phyloP scores from a whole-genome alignment of 2,888 invertebrate species.

The Drosophila maculinotata region DNA sequence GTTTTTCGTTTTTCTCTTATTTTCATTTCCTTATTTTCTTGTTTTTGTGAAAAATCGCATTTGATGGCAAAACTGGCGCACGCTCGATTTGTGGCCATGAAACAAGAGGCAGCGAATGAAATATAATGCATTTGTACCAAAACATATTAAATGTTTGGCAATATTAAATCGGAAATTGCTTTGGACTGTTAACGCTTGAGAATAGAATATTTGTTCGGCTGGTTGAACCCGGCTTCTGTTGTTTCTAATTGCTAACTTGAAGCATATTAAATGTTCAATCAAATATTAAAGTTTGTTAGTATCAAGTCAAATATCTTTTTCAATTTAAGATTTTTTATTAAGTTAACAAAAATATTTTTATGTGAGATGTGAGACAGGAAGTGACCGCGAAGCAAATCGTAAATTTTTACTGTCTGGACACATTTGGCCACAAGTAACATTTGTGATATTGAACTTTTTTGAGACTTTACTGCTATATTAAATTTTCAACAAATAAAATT shows the following conservation, averaged over 20 bases:
- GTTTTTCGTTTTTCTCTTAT: slow-evolving; percentile 3
- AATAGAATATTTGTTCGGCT: background rate
- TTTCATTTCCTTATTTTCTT: slow-evolving; percentile 9
- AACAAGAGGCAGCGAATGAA: slow-evolving; percentile 18
- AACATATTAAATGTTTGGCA: slow-evolving; percentile 8
- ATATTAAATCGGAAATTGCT: slow-evolving; percentile 1
- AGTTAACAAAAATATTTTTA: no score
- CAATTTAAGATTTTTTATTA: no score
- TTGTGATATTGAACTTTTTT: no score
- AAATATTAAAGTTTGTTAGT: background rate
- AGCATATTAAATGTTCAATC: background rate
- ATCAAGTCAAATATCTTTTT: no score
- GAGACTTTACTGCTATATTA: no score
- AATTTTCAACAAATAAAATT: no score
- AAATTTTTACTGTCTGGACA: no score
- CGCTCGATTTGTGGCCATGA: slow-evolving; percentile 39
- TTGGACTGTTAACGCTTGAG: slow-evolving; percentile 4
- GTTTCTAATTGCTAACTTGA: background rate
- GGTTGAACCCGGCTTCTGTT: background rate
- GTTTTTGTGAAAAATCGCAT: slow-evolving; percentile 34
- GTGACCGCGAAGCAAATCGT: no score
- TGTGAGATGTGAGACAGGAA: no score
- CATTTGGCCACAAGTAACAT: no score
- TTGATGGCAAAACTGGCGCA: slow-evolving; percentile 32
- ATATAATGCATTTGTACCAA: slow-evolving; percentile 26